Percentiles rank a stretch among this genome's conserved stretches.
Evolutionary conservation across 2,797 vertebrate species (phyloP).

Genomic region (Apogon hyalosoma): DNA sequence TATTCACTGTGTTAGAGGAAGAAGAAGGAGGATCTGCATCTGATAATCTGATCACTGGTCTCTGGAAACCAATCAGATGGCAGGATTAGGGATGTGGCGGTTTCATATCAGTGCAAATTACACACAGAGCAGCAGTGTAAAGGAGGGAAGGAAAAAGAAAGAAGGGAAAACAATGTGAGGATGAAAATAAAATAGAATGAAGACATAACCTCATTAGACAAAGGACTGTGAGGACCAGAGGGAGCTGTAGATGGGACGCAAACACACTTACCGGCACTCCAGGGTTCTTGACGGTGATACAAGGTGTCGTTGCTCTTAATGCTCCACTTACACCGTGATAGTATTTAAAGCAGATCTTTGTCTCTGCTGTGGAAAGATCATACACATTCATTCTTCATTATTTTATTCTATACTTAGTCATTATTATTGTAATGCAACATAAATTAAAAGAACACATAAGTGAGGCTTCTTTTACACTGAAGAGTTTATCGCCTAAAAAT

Average conservation of each 20-base stretch:
- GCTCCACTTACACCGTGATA: constrained; percentile 97
- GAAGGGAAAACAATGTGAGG: constrained; percentile 11
- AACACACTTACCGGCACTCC: constrained; percentile 85
- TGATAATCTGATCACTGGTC: constrained; percentile 27
- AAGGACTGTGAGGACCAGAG: background rate
- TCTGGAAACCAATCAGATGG: constrained; percentile 23
- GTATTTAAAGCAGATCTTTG: constrained; percentile 98
- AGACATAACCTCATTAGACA: background rate
- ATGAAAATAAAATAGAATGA: background rate
- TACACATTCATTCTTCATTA: constrained; percentile 13
- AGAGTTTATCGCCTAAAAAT: too few relatives aligned
- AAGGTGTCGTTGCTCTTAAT: constrained; percentile 93
- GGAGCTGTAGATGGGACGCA: background rate
- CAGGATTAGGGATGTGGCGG: constrained; percentile 30
- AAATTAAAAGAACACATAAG: background rate
- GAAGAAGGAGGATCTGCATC: constrained; percentile 10
- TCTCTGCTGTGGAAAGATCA: constrained; percentile 87
- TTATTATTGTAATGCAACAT: background rate
- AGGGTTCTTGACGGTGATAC: constrained; percentile 96
- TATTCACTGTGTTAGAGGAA: background rate
- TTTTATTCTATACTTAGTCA: too few relatives aligned
- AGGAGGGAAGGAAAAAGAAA: background rate
- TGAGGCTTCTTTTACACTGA: too few relatives aligned
- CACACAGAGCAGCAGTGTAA: constrained; percentile 2
- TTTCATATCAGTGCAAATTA: constrained; percentile 35